Evolutionary conservation across 2,797 vertebrate genomes (phyloP).

Genomic region (Neosilurus mollespiculum): DNA sequence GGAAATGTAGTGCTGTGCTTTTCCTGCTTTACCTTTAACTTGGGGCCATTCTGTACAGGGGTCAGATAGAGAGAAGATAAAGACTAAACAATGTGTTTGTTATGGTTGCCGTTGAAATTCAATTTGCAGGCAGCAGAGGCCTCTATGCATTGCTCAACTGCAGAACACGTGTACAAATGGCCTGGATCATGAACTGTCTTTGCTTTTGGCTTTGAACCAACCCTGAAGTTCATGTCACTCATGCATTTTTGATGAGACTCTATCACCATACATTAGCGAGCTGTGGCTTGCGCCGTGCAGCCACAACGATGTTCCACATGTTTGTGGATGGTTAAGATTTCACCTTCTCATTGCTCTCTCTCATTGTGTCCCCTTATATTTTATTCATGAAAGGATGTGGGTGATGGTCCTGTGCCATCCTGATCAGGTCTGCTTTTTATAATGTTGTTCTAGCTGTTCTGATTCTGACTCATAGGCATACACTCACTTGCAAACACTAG

Average conservation of each 20-base stretch:
- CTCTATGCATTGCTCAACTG: neutral
- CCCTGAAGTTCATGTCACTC: conserved; percentile 33
- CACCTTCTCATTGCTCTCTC: conserved; percentile 67
- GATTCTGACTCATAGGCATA: neutral
- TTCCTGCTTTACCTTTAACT: neutral
- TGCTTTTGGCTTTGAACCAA: neutral
- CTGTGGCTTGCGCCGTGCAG: conserved; percentile 11
- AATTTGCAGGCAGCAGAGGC: neutral
- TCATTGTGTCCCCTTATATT: conserved; percentile 59
- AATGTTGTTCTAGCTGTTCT: neutral
- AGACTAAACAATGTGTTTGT: neutral
- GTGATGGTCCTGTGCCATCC: conserved; percentile 2
- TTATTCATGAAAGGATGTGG: conserved; percentile 71
- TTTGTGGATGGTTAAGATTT: conserved; percentile 69
- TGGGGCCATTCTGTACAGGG: neutral
- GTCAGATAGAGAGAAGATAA: neutral
- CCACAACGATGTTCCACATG: conserved; percentile 43
- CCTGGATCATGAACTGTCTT: neutral
- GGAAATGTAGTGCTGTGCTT: neutral
- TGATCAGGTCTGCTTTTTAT: conserved; percentile 4
- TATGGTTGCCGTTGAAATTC: conserved; percentile 1
- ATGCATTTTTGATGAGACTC: conserved; percentile 38
- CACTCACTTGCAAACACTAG: conserved; percentile 12
- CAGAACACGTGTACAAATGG: neutral
- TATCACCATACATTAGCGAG: conserved; percentile 35